Base-by-base conservation (phyloP, 2,797 vertebrate species). In the Acrocephalus scirpaceus region DNA sequence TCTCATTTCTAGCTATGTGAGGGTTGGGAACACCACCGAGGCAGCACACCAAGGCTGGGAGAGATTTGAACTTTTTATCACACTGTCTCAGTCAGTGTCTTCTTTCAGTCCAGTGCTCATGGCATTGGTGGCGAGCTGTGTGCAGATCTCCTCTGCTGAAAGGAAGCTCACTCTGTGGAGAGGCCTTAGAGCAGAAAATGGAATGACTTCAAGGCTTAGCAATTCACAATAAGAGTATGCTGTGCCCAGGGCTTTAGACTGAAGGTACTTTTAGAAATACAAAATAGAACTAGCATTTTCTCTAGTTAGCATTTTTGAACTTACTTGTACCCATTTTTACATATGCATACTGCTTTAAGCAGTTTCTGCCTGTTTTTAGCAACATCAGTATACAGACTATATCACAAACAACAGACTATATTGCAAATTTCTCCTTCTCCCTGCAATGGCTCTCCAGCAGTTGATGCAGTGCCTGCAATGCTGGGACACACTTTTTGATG, bases 191-290 rank as follows among this genome's bases (percentile, higher is more conserved):
- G 86, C 9, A 2, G 71, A 86, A 95, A 90, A 86, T 47, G 20
- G 69, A 65, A 70, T 57, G 53, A 47, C 73, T 94, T 92, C 76
- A 88, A 91, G 85, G 79, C 62, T 88, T 86, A 91, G 45, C 64
- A 88, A 30, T 79, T 73, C 67, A 73, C 53, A 69, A 30, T 48
- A 70, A 45, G 26, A 91, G 16, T 66, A 27, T n/a, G 23, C 47
- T 62, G 50, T 72, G 62, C 14, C 66, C 50, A 54, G 32, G 75
- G 53, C 73, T 84, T 72, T 62, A 83, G 79, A 57, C 7, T 11
- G 45, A 73, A 76, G 22, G 56, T 64, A 47, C 38, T 47, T 81
- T 61, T 34, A 57, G 18, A 60, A 78, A 11, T 73, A 79, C 13
- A 70, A 83, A 91, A 57, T 21, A 48, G 42, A 73, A 23, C 16